Conservation (phyloP, 2,888 invertebrate species). For the Erynnis tages region DNA sequence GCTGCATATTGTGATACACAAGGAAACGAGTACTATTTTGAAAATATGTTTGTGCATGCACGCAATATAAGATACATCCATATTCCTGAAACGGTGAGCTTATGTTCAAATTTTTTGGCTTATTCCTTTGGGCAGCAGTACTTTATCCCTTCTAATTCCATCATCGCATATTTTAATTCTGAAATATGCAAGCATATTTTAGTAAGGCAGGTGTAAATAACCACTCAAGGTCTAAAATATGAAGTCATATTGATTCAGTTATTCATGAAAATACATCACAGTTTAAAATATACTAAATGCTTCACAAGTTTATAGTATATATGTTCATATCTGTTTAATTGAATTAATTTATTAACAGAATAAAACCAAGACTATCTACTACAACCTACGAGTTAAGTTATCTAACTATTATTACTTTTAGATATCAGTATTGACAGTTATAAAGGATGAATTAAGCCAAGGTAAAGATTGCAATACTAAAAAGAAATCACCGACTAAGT, state of each 20-base stretch:
- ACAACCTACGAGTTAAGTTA: too few relatives aligned
- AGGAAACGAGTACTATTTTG: slow-evolving; percentile 82
- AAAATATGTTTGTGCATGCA: slow-evolving; percentile 83
- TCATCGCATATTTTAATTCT: slow-evolving; percentile 10
- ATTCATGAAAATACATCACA: too few relatives aligned
- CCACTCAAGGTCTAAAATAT: too few relatives aligned
- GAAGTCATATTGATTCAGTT: too few relatives aligned
- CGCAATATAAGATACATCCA: slow-evolving; percentile 86
- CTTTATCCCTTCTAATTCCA: slow-evolving; percentile 14
- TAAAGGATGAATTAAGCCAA: slow-evolving; percentile 65
- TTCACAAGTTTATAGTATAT: too few relatives aligned
- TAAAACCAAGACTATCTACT: too few relatives aligned
- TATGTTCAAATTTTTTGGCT: not conserved
- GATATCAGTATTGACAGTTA: slow-evolving; percentile 74
- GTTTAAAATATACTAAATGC: too few relatives aligned
- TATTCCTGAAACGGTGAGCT: slow-evolving; percentile 80
- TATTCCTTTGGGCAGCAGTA: slow-evolving; percentile 3
- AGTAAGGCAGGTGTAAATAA: too few relatives aligned
- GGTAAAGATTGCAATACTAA: slow-evolving; percentile 39
- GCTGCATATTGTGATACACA: slow-evolving; percentile 83
- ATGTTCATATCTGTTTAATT: too few relatives aligned
- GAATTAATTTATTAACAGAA: too few relatives aligned
- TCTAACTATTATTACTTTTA: too few relatives aligned
- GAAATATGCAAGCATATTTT: slow-evolving; percentile 5
- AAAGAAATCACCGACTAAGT: slow-evolving; percentile 49